Base-by-base conservation (phyloP, 1,140 invertebrate species). In the Tetraneura akinire region DNA sequence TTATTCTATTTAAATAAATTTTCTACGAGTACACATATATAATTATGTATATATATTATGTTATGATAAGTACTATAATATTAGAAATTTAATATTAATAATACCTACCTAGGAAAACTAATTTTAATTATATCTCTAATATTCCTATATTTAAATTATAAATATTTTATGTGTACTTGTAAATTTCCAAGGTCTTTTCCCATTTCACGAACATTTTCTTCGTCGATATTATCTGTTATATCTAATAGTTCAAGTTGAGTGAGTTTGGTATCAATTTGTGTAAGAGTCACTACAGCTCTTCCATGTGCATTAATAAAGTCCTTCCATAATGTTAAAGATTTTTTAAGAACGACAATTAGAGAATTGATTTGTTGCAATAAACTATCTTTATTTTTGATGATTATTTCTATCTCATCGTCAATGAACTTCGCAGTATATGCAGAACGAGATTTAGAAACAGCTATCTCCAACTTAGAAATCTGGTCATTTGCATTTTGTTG, bases 271-370 rank as follows among this genome's bases (percentile, higher is more conserved):
- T 94, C 91, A 3, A 92, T 87, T 82, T 91, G 89, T 0, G 90
- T 91, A 5, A 94, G 85, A 1, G 88, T 89, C 14, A 92, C 88
- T 0, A 92, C 88, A 0, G 91, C 90, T 23, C 89, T 88, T n/a
- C 90, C 89, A 80, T 93, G 92, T 18, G 90, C 89, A 18, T 88
- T 88, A 10, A 90, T 88, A 81, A 93, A 93, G 62, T 92, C 90
- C 86, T 70, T 87, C 87, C 26, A 89, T 84, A 55, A n/a, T 26
- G 29, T 51, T 5, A 62, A 62, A 5, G 57, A 62, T 53, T 66
- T 74, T 13, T 78, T 74, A 21, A 81, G 47, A 10, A 32, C 11
- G 11, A 23, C 18, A n/a, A 64, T 21, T 32, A 55, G 18, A 16
- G 18, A n/a, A 11, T 49, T 45, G 29, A 76, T 37, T 62, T 66